Evolutionary conservation across 1,140 invertebrate species (phyloP), one percentile per base, ranked within the genome.

Genomic region (Pemphigus obesinymphae): DNA sequence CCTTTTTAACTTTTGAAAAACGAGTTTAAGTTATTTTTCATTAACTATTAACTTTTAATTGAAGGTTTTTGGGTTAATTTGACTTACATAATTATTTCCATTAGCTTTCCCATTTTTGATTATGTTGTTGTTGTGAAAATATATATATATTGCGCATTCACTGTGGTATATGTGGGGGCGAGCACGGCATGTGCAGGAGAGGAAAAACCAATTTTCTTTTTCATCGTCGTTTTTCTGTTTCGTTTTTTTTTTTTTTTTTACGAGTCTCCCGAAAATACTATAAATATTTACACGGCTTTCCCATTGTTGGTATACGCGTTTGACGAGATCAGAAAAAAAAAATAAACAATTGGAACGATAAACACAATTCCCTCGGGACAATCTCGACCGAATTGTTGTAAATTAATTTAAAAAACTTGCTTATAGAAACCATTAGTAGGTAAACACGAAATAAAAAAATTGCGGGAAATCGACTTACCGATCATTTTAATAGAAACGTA

Each of bases 301-400:
- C 20, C 50, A 50, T 31, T 50, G 45, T 50, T 50, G 5, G 66
- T 15, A 20, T 43, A 23, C n/a, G 43, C n/a, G 45, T 50, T 70
- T 70, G 68, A 50, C 17, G 70, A 73, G 45, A 48, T 72, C 68
- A 72, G 11, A 34, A 73, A 73, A 45, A 70, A 43, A 70, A 70
- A 70, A 26, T 31, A 31, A 31, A 63, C 15, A 63, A 72, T 3
- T 45, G 26, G 48, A 72, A 31, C 70, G 45, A 73, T 73, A 82
- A 61, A 45, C 58, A 76, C 73, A 66, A 48, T 43, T 50, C 82
- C 23, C 43, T 75, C 6, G 45, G 43, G 10, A 84, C 83, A 72
- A 83, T 84, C 43, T 83, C 43, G 3, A 83, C 84, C 58, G 50
- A 83, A 48, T 63, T 80, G 55, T 80, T 55, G 23, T 78, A 82